These are phyloP conservation scores for Volucella inanis DNA, from an alignment of 2,888 invertebrate species.

Conservation along the genomic window DNA sequence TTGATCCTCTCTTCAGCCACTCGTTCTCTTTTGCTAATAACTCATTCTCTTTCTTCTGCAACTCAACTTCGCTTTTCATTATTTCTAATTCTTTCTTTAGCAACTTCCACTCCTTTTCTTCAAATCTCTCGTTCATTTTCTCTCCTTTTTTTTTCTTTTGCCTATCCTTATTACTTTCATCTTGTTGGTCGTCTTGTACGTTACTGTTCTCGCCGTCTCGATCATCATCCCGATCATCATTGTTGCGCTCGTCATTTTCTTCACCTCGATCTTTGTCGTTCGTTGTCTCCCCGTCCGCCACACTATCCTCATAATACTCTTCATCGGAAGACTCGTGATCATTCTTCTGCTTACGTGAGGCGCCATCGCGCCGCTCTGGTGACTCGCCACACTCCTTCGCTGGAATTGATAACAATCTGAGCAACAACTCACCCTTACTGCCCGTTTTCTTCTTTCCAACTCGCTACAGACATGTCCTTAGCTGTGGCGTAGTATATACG, in stretches of 20 bases:
- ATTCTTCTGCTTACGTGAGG: not conserved
- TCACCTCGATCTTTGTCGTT: not conserved
- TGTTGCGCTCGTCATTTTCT: not conserved
- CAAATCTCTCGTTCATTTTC: not conserved
- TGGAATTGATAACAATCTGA: conserved; percentile 6
- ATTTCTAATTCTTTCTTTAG: not conserved
- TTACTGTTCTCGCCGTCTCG: not conserved
- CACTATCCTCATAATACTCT: conserved; percentile 5
- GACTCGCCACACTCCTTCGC: conserved; percentile 5
- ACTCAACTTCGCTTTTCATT: not conserved
- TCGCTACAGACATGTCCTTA: too few relatives aligned
- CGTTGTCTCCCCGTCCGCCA: conserved; percentile 2
- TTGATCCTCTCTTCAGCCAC: conserved; percentile 1
- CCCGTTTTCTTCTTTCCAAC: not conserved
- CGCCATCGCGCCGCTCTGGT: not conserved
- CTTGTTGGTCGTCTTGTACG: not conserved
- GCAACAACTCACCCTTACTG: conserved; percentile 3
- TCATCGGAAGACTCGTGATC: not conserved
- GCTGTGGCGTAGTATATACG: too few relatives aligned
- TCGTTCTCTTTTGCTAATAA: not conserved
- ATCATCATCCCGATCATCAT: not conserved
- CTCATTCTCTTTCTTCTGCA: not conserved
- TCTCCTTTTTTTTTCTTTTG: conserved; percentile 2
- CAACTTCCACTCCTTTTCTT: not conserved
- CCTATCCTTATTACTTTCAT: not conserved